Base-by-base conservation (phyloP, 1,140 invertebrate genomes). In the Diabrotica undecimpunctata region DNA sequence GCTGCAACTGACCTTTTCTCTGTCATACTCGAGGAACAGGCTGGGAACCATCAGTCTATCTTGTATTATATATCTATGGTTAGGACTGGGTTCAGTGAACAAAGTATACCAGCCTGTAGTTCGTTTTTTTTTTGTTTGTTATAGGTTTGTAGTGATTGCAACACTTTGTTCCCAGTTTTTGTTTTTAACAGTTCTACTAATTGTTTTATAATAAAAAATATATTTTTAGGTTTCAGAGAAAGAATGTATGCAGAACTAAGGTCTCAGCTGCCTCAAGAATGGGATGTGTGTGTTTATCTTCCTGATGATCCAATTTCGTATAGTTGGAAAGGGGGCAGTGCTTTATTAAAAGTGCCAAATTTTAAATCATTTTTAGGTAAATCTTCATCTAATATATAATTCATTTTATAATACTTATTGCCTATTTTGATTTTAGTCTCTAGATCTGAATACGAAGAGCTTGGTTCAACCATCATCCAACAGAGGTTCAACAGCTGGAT, bases 371-470 rank as follows among this genome's bases (percentile, higher is more conserved):
- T 37, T 87, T 84, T 46, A 46, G 41, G 41, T 46, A 46, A 46
- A 46, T 6, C 84, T 25, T 2, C 25, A 25, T 4, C 25, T 25
- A 25, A 25, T 25, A 25, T 25, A n/a, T 25, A 25, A 25, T 4
- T 25, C 25, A 2, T 25, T 25, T 25, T 25, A 25, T 25, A 25
- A 25, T 25, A 25, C 25, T 25, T 25, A 25, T 25, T 25, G 25
- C 4, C 25, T 25, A 4, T 25, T 25, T 25, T 25, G n/a, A 25
- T 89, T 70, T 80, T 89, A 56, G 86, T 96, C 7, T 90, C 90
- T 0, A 89, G 87, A 75, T 89, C 94, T 70, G 89, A 95, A 66
- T 98, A 95, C 79, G 93, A 96, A 59, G 94, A 97, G 78, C 85
- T 90, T 74, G 95, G 95, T 8, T 73, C 75, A 8, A 62, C 59